A percentile compares a stretch with the other conserved stretches of the same genome.
These are phyloP conservation scores for Triplophysa siluroides DNA, from an alignment of 2,113 vertebrate species.

Conservation along the genomic window DNA sequence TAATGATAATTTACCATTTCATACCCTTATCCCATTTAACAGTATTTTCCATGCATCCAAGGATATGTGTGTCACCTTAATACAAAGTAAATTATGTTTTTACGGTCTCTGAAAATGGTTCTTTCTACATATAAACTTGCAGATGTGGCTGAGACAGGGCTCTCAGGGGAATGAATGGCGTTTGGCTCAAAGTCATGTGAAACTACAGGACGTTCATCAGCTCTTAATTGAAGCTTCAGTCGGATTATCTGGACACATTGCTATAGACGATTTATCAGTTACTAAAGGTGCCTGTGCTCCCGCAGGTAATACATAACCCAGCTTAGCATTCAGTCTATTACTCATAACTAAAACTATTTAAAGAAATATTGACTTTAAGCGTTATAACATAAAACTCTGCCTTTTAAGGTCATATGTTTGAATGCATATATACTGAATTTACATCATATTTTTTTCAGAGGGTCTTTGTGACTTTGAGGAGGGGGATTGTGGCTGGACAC, in stretches of 20 bases:
- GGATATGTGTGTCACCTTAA: background rate
- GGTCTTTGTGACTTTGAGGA: conserved; percentile 75
- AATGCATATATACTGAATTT: no score
- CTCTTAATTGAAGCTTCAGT: conserved; percentile 70
- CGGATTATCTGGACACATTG: conserved; percentile 72
- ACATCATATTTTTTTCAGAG: conserved; percentile 37
- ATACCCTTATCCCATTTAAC: background rate
- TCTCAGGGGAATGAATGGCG: conserved; percentile 70
- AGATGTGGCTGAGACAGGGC: conserved; percentile 74
- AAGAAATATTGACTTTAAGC: no score
- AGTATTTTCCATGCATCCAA: background rate
- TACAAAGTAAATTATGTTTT: background rate
- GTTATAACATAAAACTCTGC: no score
- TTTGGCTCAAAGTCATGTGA: conserved; percentile 65
- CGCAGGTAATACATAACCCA: conserved; percentile 63
- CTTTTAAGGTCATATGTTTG: no score
- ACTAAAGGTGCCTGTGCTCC: conserved; percentile 60
- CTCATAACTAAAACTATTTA: background rate
- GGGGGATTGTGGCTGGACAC: conserved; percentile 70
- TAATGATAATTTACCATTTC: background rate
- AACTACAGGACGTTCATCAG: conserved; percentile 64
- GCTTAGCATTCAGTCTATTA: conserved; percentile 14
- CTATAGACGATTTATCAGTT: conserved; percentile 71
- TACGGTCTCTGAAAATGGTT: background rate
- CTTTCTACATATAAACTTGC: conserved; percentile 23